These are phyloP conservation scores for Oligia latruncula DNA, from an alignment of 2,888 invertebrate species.

Conservation along the genomic window DNA sequence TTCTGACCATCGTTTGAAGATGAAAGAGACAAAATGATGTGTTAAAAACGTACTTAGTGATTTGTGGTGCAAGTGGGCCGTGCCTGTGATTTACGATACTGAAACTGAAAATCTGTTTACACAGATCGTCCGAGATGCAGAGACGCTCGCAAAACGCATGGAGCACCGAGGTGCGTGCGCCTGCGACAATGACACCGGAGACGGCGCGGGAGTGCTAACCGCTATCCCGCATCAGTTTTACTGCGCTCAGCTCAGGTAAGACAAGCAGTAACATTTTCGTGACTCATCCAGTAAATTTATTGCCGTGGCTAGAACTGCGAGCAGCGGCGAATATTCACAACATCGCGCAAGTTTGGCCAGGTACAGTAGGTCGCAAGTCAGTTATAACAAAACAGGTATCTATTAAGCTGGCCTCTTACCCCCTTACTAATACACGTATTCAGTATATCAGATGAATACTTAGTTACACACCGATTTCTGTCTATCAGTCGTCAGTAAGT, in stretches of 20 bases:
- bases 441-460: no score
- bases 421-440: no score
- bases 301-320: not conserved
- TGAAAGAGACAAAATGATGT: not conserved
- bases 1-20: not conserved
- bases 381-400: not conserved
- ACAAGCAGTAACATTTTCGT: not conserved
- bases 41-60: not conserved
- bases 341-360: not conserved
- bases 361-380: not conserved
- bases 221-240: conserved; percentile 99
- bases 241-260: conserved; percentile 94
- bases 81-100: not conserved
- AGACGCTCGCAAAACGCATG: conserved; percentile 98
- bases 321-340: no score
- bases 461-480: no score
- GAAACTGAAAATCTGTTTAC: not conserved
- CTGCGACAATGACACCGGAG: conserved; percentile 99
- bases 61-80: not conserved
- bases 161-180: conserved; percentile 99
- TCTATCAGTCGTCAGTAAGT: no score
- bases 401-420: not conserved
- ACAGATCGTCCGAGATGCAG: conserved; percentile 98
- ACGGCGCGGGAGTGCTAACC: conserved; percentile 99
- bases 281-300: not conserved